Base-by-base conservation (phyloP, 2,797 vertebrate genomes). In the Pitangus sulphuratus region DNA sequence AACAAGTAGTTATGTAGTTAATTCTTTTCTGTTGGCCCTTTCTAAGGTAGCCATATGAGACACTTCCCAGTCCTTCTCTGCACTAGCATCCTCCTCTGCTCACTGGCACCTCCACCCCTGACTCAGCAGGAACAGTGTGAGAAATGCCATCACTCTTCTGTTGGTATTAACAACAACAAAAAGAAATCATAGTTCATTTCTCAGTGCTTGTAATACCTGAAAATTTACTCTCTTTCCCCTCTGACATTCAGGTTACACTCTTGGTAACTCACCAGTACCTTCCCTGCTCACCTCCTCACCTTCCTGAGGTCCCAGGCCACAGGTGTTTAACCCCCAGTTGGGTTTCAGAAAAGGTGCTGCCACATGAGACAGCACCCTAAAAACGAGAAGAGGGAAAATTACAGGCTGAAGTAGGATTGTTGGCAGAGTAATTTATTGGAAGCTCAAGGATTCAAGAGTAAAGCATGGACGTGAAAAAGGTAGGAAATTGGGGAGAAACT, bases 281-380 rank as follows among this genome's bases (percentile, higher is more conserved):
- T 37, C 20, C 54, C 39, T 1, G 1, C 70, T 61, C 62, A 8
- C 6, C 8, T 4, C 30, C 7, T 72, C 0, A 2, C 35, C 42
- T 22, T 69, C 61, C 70, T 50, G 1, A 0, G 9, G 16, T 64
- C 28, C 30, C 0, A 0, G 47, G 24, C 30, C 24, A n/a, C 15
- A 28, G 40, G 24, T 35, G 13, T 33, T 37, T 40, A 26, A 30
- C 9, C 24, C 26, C 4, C 1, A 2, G n/a, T 8, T 4, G 1
- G 18, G 13, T 58, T 31, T 50, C 1, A 17, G 61, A 35, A 80
- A 35, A 6, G 3, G 40, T 39, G 20, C 58, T 71, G 76, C 37
- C 13, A 2, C 0, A 0, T 28, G 54, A 68, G 42, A 33, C 33
- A 30, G 25, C 0, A 0, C 39, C 0, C 0, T 53, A 39, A 79